Evolutionary conservation across 2,888 invertebrate genomes (phyloP).

Genomic region (Tipula helvola): DNA sequence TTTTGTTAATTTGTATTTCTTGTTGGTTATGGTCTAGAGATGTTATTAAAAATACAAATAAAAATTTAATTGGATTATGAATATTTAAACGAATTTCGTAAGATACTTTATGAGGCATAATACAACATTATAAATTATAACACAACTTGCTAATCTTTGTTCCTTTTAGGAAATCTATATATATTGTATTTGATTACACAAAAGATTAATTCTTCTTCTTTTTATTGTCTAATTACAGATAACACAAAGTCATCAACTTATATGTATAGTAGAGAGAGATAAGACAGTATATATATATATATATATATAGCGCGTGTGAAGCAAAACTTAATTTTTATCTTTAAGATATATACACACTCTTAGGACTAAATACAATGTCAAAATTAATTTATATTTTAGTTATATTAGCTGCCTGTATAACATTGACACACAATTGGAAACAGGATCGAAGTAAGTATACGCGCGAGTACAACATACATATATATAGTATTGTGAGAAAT

Average conservation of each 20-base stretch:
- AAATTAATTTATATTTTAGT: background rate
- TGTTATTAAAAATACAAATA: background rate
- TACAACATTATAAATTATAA: background rate
- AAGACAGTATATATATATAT: background rate
- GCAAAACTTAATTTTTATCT: background rate
- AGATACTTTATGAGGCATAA: background rate
- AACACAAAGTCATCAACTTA: background rate
- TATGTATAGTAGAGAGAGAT: background rate
- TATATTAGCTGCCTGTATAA: slow-evolving; percentile 6
- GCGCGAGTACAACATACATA: background rate
- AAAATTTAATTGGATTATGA: background rate
- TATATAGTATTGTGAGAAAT: background rate
- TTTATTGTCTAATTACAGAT: background rate
- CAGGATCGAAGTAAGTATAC: slow-evolving; percentile 8
- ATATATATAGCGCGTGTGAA: background rate
- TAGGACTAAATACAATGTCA: background rate
- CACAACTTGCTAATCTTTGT: background rate
- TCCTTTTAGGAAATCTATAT: background rate
- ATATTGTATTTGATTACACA: background rate
- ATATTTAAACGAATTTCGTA: background rate
- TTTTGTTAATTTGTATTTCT: background rate
- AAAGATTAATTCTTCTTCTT: background rate
- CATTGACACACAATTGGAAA: background rate
- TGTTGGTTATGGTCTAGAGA: background rate
- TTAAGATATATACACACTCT: background rate